Conservation (phyloP, 35 echinoderm and acorn worm genomes). For the Antedon bifida region DNA sequence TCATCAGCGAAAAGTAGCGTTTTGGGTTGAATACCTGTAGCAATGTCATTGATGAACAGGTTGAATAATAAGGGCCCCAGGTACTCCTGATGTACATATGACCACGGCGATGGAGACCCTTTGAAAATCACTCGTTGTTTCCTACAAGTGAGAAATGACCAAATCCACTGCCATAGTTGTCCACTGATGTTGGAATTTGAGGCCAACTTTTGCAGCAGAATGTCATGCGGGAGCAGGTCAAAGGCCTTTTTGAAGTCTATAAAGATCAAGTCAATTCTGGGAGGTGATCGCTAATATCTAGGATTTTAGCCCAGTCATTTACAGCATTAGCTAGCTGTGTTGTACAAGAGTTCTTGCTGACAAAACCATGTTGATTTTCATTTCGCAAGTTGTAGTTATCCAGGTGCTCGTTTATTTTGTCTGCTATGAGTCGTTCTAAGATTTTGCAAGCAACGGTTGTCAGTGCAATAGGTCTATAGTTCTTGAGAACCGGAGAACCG, state of each 20-base stretch:
- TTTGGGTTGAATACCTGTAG: background rate
- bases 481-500: slow-evolving; percentile 6
- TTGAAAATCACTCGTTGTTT: background rate
- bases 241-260: background rate
- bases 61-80: background rate
- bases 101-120: background rate
- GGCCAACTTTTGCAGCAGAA: background rate
- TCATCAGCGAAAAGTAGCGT: background rate
- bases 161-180: background rate
- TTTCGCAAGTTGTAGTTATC: background rate
- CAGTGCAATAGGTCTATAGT: slow-evolving; percentile 44
- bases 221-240: background rate
- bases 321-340: background rate
- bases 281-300: background rate
- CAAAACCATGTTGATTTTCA: background rate
- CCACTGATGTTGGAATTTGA: background rate
- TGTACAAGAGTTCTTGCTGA: background rate
- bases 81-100: background rate
- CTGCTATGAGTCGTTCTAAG: background rate
- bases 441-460: slow-evolving; percentile 27
- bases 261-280: background rate
- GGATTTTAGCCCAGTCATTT: background rate
- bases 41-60: background rate
- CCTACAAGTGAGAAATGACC: background rate
- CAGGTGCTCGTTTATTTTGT: background rate